A percentile compares a stretch with the other conserved stretches of the same genome.
These are phyloP conservation scores for Enteromius anoplus DNA, from an alignment of 2,797 vertebrate species.

Conservation along the genomic window DNA sequence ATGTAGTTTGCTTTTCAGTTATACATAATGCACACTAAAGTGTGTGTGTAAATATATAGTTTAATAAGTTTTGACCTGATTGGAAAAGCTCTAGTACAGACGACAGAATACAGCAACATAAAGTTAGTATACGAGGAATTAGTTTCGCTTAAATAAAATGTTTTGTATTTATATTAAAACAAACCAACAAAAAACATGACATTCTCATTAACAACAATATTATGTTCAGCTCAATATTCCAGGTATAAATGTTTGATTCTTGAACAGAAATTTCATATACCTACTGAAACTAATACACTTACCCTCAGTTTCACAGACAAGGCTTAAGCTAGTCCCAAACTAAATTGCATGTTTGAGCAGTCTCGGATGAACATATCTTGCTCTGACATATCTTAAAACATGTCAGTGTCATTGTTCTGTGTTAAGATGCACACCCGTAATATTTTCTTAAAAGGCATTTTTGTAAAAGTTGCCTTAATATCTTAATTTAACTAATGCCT, in stretches of 20 bases:
- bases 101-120: not conserved
- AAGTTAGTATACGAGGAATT: not conserved
- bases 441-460: no score
- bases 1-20: not conserved
- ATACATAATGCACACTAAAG: not conserved
- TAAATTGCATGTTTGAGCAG: no score
- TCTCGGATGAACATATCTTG: no score
- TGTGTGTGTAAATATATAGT: not conserved
- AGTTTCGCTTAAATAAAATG: not conserved
- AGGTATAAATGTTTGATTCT: not conserved
- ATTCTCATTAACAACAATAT: not conserved
- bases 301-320: no score
- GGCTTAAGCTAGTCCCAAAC: no score
- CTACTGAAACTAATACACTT: not conserved
- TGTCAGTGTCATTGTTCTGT: no score
- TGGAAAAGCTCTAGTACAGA: not conserved
- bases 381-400: no score
- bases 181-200: not conserved
- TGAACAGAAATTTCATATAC: not conserved
- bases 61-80: not conserved
- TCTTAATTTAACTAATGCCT: no score
- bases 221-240: not conserved
- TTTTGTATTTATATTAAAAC: not conserved
- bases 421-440: no score
- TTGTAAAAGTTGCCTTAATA: no score